Evolutionary conservation across 2,113 vertebrate species (phyloP), one percentile per base, ranked within the genome.

Genomic region (Dendrocopos noguchii): DNA sequence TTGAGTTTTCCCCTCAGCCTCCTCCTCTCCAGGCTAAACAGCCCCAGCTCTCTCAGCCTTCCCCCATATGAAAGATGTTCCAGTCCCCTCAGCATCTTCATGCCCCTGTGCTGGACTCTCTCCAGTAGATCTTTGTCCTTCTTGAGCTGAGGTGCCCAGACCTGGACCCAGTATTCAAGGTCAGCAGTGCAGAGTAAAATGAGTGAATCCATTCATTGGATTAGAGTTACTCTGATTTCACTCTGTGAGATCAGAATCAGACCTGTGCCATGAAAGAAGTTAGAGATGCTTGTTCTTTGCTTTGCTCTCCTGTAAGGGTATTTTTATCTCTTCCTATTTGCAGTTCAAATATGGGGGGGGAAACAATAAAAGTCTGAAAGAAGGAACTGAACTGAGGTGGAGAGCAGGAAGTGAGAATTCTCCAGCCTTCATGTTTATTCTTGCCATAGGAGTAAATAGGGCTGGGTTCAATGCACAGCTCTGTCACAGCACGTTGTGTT

Each of bases 281-380:
- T 83, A 67, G 64, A 85, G 47, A 60, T 59, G 22, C 25, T 92
- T 91, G 91, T 74, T 2, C 59, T 85, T 85, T 76, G 36, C 78
- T 86, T 66, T 63, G 6, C 77, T 67, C 82, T 89, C 29, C 79
- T 85, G 42, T 52, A 24, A 70, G 42, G 1, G 0, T 77, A 85
- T 91, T 95, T 95, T 94, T 89, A 61, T 75, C 65, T 88, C 75
- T 71, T 92, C 70, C 76, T 83, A 68, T 86, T 80, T 83, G 39
- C 61, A 72, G 50, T 83, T 90, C 80, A 94, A 95, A 88, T 68
- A 67, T 9, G 31, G 20, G 25, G 24, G 24, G 55, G 53, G 36
- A 86, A 91, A 90, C 70, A 95, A 93, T 87, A 31, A 77, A 87
- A 46, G 29, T 71, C 65, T 55, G 61, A 78, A 90, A 82, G 87